Base-by-base conservation (phyloP, 2,888 invertebrate species). In the Acrobasis consociella region DNA sequence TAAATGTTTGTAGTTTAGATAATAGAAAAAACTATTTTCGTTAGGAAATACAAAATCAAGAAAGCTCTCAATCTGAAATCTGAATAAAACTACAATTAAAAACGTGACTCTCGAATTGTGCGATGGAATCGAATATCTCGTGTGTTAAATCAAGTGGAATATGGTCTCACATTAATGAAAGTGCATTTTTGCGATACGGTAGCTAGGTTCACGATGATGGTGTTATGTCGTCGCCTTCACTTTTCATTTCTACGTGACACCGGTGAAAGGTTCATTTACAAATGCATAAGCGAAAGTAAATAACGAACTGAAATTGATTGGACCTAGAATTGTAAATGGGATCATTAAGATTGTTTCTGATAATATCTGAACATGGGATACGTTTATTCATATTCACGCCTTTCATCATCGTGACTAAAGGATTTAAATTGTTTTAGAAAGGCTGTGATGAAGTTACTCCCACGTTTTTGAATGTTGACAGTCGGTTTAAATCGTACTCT, bases 211-310 rank as follows among this genome's bases (percentile, higher is more conserved):
- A 59, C 10, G 37, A 51, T 46, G 42, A 61, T 55, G 55, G 49
- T 51, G 62, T 61, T 62, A 60, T 37, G 59, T 63, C 49, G 60
- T 64, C 68, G 68, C 81, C 72, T 82, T 87, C 83, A 79, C 79
- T 83, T 84, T 78, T 82, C 65, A 67, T 65, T 53, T 50, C 69
- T 68, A 75, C 67, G 67, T 69, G 65, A 69, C 72, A 80, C 78
- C 70, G 76, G 87, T 87, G 87, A 88, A 87, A 88, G 88, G 82
- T 78, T 72, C 63, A 69, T 67, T 71, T 69, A 67, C 64, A 64
- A 72, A 74, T 69, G 65, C 69, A 73, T 64, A 71, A 80, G 75
- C 72, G 77, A 78, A 81, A 77, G 78, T 74, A 68, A 73, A 69
- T 72, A 69, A 68, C 59, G 42, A 49, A 50, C 50, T 49, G 53